These are phyloP conservation scores for Ericerus pela DNA, from an alignment of 1,140 invertebrate genomes.

Conservation along the genomic window DNA sequence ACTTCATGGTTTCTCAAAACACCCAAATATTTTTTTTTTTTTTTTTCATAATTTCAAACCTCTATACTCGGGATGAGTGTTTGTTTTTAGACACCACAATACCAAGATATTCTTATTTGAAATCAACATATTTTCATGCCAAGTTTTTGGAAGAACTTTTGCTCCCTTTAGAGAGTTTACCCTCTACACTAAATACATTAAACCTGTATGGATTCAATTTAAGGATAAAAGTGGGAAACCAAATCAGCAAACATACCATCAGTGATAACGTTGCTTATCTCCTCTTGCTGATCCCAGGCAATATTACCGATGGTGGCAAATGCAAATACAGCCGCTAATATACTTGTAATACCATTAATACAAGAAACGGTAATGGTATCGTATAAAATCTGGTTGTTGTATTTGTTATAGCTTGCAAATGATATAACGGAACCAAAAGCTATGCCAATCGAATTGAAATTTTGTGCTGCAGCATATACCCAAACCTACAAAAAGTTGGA, in stretches of 20 bases:
- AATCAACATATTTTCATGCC: too few species aligned
- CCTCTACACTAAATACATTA: too few species aligned
- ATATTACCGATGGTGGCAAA: constrained; percentile 79
- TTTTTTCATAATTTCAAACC: too few species aligned
- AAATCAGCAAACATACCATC: not conserved
- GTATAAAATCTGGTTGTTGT: constrained; percentile 74
- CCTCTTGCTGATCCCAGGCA: constrained; percentile 57
- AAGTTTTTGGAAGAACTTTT: too few species aligned
- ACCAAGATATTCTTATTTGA: too few species aligned
- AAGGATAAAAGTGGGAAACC: not conserved
- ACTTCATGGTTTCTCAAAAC: too few species aligned
- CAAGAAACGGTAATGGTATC: constrained; percentile 67
- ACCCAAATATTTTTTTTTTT: too few species aligned
- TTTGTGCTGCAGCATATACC: constrained; percentile 82
- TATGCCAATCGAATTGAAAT: constrained; percentile 83
- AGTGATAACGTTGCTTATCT: constrained; percentile 57
- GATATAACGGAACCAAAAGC: constrained; percentile 86
- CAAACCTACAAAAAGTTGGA: constrained; percentile 45
- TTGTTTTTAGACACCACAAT: too few species aligned
- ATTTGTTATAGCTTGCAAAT: constrained; percentile 88
- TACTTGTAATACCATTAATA: constrained; percentile 66
- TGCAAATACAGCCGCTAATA: constrained; percentile 72
- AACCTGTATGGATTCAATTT: too few species aligned
- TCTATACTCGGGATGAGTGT: too few species aligned
- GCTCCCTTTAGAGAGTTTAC: too few species aligned